phyloP scores from a whole-genome alignment of 2,888 invertebrate species.

The Parelbella ahira region DNA sequence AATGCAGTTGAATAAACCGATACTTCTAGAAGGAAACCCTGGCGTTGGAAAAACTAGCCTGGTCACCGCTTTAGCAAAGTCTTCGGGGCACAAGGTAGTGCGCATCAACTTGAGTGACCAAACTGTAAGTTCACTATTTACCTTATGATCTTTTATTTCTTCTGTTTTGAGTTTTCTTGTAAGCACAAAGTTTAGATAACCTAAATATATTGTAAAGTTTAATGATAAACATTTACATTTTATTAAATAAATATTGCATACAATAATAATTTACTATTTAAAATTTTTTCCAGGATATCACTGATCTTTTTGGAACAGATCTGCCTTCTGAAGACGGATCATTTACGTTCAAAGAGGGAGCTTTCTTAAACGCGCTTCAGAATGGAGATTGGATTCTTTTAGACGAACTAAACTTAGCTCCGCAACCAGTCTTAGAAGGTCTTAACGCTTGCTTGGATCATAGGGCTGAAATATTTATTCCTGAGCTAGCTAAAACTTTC shows the following conservation, averaged over 20 bases:
- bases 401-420: constrained; percentile 98
- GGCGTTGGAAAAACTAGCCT: constrained; percentile 99
- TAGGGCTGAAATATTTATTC: constrained; percentile 96
- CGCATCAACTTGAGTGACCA: constrained; percentile 99
- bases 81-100: constrained; percentile 90
- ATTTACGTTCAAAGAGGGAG: constrained; percentile 98
- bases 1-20: constrained; percentile 93
- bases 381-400: constrained; percentile 97
- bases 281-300: constrained; percentile 89
- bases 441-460: constrained; percentile 99
- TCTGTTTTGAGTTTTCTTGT: no score
- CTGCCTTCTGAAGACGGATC: constrained; percentile 96
- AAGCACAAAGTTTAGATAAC: no score
- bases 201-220: no score
- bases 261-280: not conserved
- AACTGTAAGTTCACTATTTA: constrained; percentile 86
- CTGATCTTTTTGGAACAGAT: constrained; percentile 98
- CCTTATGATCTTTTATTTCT: no score
- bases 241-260: not conserved
- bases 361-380: constrained; percentile 94
- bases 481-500: constrained; percentile 95
- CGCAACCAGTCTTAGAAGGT: constrained; percentile 98
- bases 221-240: not conserved
- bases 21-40: constrained; percentile 97
- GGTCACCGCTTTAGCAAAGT: constrained; percentile 92